Conservation (phyloP, 2,797 vertebrate species). For the Channallabes apus region DNA sequence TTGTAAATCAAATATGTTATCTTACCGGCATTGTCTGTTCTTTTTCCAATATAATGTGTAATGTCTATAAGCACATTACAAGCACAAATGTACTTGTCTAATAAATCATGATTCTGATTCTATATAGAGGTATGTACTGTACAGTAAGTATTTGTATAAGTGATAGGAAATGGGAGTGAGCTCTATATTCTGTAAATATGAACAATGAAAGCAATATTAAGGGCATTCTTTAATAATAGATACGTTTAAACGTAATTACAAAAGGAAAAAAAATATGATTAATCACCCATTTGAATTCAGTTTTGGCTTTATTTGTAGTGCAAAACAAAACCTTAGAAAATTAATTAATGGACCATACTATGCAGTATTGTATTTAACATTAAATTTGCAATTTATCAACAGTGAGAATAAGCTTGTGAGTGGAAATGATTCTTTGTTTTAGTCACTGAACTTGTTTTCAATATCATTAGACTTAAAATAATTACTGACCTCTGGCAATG, state of each 20-base stretch:
- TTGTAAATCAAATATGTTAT: not conserved
- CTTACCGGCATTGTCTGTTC: not conserved
- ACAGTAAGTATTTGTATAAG: not conserved
- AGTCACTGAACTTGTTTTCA: slow-evolving; percentile 1
- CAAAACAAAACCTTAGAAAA: no score
- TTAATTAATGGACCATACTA: no score
- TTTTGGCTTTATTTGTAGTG: no score
- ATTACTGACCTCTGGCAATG: slow-evolving; percentile 21
- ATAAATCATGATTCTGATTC: not conserved
- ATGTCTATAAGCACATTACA: not conserved
- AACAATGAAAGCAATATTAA: not conserved
- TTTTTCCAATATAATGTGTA: not conserved
- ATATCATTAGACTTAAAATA: slow-evolving; percentile 6
- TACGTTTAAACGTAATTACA: no score
- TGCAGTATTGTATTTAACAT: not conserved
- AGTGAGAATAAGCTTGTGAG: not conserved
- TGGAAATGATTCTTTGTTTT: not conserved
- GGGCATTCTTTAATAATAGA: not conserved
- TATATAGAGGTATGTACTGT: not conserved
- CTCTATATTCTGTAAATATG: no score
- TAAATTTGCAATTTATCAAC: not conserved
- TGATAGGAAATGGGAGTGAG: not conserved
- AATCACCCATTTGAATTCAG: no score
- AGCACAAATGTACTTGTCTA: not conserved
- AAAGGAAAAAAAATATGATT: no score